A percentile compares a stretch with the other conserved stretches of the same genome.
These are phyloP conservation scores for Heliconius melpomene DNA, from an alignment of 1,140 invertebrate genomes.

Conservation along the genomic window DNA sequence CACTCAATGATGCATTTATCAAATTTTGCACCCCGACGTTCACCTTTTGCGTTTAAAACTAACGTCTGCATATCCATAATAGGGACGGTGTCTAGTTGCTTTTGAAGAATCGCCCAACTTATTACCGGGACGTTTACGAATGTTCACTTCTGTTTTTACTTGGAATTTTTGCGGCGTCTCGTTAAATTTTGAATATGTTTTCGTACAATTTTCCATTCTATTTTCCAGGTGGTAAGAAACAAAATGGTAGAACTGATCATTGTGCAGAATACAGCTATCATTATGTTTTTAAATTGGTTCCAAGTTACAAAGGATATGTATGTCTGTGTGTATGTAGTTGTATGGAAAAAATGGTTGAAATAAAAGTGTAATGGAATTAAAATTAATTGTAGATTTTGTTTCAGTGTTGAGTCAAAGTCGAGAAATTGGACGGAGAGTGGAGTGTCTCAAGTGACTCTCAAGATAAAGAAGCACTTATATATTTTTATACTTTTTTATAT, in stretches of 20 bases:
- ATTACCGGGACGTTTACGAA: conserved; percentile 58
- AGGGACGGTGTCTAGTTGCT: conserved; percentile 48
- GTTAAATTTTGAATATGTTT: conserved; percentile 47
- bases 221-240: conserved; percentile 14
- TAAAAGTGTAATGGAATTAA: background rate
- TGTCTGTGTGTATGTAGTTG: background rate
- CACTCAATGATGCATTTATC: conserved; percentile 25
- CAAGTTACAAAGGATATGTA: conserved; percentile 36
- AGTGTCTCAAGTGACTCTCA: no score
- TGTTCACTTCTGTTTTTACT: conserved; percentile 50
- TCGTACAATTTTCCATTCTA: conserved; percentile 29
- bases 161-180: conserved; percentile 51
- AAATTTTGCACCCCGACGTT: conserved; percentile 36
- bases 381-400: background rate
- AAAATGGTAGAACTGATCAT: background rate
- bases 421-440: no score
- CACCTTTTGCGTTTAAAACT: conserved; percentile 48
- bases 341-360: background rate
- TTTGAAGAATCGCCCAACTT: conserved; percentile 59
- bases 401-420: no score
- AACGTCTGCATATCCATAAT: conserved; percentile 39
- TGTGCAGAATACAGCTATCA: conserved; percentile 35
- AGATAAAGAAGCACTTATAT: no score
- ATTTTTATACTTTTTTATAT: no score
- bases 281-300: conserved; percentile 44